Conservation (phyloP, 2,113 vertebrate species). For the Solea solea region DNA sequence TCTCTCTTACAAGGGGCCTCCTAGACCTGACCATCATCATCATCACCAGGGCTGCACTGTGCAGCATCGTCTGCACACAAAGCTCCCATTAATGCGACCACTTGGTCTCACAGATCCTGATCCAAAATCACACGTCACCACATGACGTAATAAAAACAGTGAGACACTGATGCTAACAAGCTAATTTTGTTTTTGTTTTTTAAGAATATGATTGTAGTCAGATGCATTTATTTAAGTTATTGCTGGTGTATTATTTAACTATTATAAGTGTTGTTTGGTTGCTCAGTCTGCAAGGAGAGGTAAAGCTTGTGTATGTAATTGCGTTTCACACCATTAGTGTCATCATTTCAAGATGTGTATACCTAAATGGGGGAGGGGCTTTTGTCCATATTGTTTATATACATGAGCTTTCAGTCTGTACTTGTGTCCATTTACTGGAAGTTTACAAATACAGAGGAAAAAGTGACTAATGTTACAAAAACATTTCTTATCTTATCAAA, state of each 20-base stretch:
- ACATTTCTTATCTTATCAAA: no score
- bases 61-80: slow-evolving; percentile 14
- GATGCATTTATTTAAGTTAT: slow-evolving; percentile 15
- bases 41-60: slow-evolving; percentile 22
- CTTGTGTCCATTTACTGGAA: no score
- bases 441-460: no score
- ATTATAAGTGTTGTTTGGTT: background rate
- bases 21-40: slow-evolving; percentile 1
- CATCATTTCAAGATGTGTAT: no score
- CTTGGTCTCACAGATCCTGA: slow-evolving; percentile 23
- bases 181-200: slow-evolving; percentile 32
- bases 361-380: no score
- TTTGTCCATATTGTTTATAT: no score
- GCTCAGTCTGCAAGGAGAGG: no score
- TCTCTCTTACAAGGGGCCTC: slow-evolving; percentile 16
- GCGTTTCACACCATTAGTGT: no score
- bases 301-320: no score
- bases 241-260: background rate
- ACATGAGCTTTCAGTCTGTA: no score
- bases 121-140: slow-evolving; percentile 58
- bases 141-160: slow-evolving; percentile 43
- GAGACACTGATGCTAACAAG: slow-evolving; percentile 39
- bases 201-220: background rate
- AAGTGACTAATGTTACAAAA: no score
- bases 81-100: slow-evolving; percentile 24